Conservation (phyloP, 2,888 invertebrate species). For the Ormyrus thymus region DNA sequence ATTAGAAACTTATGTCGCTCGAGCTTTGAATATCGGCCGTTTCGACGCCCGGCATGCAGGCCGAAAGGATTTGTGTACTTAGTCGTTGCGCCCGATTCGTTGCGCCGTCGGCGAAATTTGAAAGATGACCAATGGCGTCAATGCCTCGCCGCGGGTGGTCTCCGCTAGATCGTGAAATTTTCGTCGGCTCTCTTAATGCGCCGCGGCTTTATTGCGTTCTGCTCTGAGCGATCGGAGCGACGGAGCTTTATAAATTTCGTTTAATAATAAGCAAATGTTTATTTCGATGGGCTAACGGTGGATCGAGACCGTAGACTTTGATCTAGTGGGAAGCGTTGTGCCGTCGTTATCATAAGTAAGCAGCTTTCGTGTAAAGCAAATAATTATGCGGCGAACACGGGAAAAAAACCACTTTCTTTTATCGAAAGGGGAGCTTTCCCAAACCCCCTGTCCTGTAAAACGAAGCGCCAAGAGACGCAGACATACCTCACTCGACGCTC, state of each 20-base stretch:
- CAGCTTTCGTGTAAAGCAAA: no score
- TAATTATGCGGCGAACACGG: no score
- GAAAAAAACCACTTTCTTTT: background rate
- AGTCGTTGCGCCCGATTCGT: constrained; percentile 10
- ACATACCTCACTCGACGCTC: background rate
- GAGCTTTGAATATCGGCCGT: constrained; percentile 29
- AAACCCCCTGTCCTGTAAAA: no score
- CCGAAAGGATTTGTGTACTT: constrained; percentile 21
- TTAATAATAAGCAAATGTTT: no score
- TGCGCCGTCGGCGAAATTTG: background rate
- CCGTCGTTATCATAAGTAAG: no score
- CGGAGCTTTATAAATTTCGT: no score
- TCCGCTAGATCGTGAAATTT: background rate
- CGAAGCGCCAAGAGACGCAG: no score
- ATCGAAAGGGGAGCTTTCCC: background rate
- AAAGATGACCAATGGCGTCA: background rate
- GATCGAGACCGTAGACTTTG: no score
- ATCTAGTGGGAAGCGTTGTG: no score
- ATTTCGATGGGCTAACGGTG: no score
- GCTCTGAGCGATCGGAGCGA: no score
- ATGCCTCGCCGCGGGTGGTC: constrained; percentile 26
- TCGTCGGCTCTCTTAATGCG: background rate
- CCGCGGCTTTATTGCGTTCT: background rate
- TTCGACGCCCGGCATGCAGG: background rate
- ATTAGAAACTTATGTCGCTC: constrained; percentile 34